Evolutionary conservation across 1,140 invertebrate genomes (phyloP).

Genomic region (Cydia pomonella): DNA sequence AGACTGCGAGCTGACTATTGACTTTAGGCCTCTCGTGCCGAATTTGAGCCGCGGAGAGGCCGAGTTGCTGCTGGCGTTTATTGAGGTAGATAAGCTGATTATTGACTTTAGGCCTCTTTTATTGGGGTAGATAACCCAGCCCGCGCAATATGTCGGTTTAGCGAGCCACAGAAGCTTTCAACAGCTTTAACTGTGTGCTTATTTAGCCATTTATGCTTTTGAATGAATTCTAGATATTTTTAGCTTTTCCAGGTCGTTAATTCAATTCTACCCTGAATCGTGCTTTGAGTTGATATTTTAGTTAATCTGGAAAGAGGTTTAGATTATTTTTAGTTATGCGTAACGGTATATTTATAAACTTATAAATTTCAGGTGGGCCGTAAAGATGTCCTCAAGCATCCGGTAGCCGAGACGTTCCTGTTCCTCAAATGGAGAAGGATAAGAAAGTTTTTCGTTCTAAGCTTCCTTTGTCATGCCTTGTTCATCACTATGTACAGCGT

Average conservation of each 20-base stretch:
- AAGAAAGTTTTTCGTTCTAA: conserved; percentile 91
- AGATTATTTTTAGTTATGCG: background rate
- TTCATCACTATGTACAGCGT: conserved; percentile 88
- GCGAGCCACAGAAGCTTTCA: too few species aligned
- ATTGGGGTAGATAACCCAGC: too few species aligned
- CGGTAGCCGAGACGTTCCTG: conserved; percentile 90
- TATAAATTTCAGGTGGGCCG: conserved; percentile 83
- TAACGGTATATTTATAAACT: background rate
- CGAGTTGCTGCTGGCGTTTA: conserved; percentile 86
- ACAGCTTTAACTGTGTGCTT: too few species aligned
- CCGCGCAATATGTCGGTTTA: too few species aligned
- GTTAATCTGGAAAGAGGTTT: too few species aligned
- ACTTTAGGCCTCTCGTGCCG: conserved; percentile 87
- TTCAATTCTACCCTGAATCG: too few species aligned
- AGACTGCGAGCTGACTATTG: conserved; percentile 89
- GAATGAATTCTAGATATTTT: too few species aligned
- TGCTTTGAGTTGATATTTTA: too few species aligned
- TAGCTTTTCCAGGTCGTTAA: too few species aligned
- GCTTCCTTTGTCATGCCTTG: conserved; percentile 88
- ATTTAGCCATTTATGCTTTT: too few species aligned
- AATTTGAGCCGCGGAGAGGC: conserved; percentile 84
- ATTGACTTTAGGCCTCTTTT: too few species aligned
- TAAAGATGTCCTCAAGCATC: conserved; percentile 88
- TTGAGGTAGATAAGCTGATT: conserved; percentile 77
- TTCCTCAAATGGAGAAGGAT: conserved; percentile 91